Evolutionary conservation across 2,113 vertebrate species (phyloP), one percentile per base, ranked within the genome.

Genomic region (Ornithorhynchus anatinus): DNA sequence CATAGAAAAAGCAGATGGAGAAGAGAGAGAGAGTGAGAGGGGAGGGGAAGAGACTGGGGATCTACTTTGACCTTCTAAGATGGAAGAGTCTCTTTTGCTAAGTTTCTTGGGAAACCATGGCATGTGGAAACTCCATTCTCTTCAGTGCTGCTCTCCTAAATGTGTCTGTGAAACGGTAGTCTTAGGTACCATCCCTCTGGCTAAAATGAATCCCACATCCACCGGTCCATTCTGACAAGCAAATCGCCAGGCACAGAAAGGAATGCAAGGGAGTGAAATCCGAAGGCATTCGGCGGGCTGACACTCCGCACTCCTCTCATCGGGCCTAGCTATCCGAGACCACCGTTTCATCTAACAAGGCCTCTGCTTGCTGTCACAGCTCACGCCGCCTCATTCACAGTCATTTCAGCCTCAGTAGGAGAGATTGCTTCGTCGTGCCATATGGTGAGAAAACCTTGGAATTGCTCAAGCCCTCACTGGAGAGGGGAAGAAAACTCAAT

Each of bases 311-410:
- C 52, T 88, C 74, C 20, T 61, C 80, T 35, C 1, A 7, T 39
- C 23, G 44, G 27, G 75, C 10, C 5, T 25, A 33, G 32, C 0
- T 59, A 32, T 4, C 39, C 37, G 64, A 12, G 11, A 27, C n/a
- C 25, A 75, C 27, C 75, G 67, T 68, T 79, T 88, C 44, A 54
- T 82, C 75, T 61, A 79, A 64, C 79, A n/a, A 50, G 43, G 38
- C 42, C 45, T 37, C 42, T 17, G 38, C 56, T 74, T 79, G 83
- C 44, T 67, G 5, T 22, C 58, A 54, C 31, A 40, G 20, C 67
- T n/a, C 50, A 9, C 10, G 14, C 5, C 80, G 38, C 16, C 33
- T 59, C 51, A 59, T 81, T 80, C 51, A 40, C 23, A 84, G 59
- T 67, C 68, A 69, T 62, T 82, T 73, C 48, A 84, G 8, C 52